Base-by-base conservation (phyloP, 2,797 vertebrate species). In the Sebastes iracundus region DNA sequence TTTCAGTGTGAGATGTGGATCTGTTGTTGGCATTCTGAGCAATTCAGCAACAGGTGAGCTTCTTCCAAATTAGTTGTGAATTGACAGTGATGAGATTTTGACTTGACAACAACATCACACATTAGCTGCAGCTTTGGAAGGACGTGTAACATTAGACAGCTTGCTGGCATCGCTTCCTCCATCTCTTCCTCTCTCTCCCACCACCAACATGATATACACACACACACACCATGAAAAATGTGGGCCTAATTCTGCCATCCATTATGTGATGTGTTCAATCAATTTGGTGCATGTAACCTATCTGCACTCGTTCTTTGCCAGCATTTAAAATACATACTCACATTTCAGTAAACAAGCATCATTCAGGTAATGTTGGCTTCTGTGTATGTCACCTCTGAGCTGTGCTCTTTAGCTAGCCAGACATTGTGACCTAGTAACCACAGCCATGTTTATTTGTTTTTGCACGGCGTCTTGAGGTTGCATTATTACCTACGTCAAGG, bases 21-120 rank as follows among this genome's bases (percentile, higher is more conserved):
- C 42, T 33, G 32, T 74, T 13, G 7, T 42, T 79, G 67, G 70
- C 80, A 82, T 30, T 63, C 63, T 59, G 20, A 53, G 63, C 58
- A 72, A 58, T 68, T 74, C 60, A 77, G 60, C 62, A 81, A 72
- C 84, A 87, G 80, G 74, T 87, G 79, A 83, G 30, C 42, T 83
- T 77, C 32, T 83, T 83, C 53, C 60, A 77, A 78, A 77, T 77
- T 23, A 69, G 58, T 61, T 72, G 46, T 53, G 42, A 80, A 58
- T 53, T 89, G 68, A 80, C 75, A 86, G 35, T 4, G 8, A 63
- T 27, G 27, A 68, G 30, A 74, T 38, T 28, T 60, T 65, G 70
- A 81, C 60, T 10, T 52, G 72, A 78, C 42, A 77, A 75, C 56
- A 70, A 33, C 55, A 80, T 87, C 70, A 65, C 78, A 90, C 55